Conservation (phyloP, 2,888 invertebrate genomes). For the Lasioglossum zephyrum region DNA sequence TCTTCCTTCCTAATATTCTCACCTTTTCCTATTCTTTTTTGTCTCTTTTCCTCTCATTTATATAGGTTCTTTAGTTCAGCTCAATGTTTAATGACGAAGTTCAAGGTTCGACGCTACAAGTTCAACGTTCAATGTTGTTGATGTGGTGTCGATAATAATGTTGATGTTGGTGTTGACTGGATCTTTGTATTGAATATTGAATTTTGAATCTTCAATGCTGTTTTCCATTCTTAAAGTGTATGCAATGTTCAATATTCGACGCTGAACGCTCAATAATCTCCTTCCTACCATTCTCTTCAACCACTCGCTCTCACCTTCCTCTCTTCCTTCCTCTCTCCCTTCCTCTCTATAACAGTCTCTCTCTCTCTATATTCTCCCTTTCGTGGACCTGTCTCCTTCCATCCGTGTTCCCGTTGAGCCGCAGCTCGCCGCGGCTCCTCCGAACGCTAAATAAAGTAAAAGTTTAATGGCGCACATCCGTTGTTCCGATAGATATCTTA, state of each 20-base stretch:
- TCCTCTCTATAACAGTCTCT: conserved; percentile 3
- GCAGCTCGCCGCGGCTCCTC: conserved; percentile 57
- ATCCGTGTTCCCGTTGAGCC: conserved; percentile 44
- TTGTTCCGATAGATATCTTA: conserved; percentile 84
- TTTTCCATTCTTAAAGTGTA: no score
- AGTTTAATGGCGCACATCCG: conserved; percentile 83
- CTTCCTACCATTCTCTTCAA: neutral
- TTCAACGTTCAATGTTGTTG: no score
- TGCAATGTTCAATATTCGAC: no score
- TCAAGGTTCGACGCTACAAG: no score
- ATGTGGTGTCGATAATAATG: no score
- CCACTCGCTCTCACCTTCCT: neutral
- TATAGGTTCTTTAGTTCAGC: no score
- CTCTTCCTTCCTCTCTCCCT: neutral
- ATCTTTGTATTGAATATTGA: no score
- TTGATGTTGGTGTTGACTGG: no score
- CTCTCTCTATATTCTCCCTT: neutral
- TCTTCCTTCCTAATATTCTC: neutral
- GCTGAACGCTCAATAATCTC: neutral
- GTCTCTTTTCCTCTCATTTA: no score
- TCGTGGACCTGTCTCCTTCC: conserved; percentile 34
- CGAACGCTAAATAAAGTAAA: conserved; percentile 82
- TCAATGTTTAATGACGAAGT: no score
- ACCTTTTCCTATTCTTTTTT: no score
- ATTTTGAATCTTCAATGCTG: no score